Evolutionary conservation across 2,797 vertebrate species (phyloP).

Genomic region (Oreonectes daqikongensis): DNA sequence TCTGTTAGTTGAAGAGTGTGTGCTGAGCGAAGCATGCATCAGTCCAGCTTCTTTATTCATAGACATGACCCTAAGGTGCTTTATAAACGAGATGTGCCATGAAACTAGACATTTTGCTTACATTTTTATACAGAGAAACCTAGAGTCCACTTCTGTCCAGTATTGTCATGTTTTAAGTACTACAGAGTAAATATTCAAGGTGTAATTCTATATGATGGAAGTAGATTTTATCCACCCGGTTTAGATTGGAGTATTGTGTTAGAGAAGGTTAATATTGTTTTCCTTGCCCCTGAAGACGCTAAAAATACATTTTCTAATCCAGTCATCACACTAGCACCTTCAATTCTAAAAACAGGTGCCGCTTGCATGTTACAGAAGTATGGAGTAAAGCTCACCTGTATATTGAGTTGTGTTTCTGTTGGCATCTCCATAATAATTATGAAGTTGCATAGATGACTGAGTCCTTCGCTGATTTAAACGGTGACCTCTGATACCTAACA

Average conservation of each 20-base stretch:
- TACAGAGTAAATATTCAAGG: not conserved
- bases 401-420: conserved; percentile 86
- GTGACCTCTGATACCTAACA: conserved; percentile 91
- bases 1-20: conserved; percentile 27
- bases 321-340: no score
- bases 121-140: not conserved
- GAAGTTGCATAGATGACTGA: conserved; percentile 96
- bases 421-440: conserved; percentile 90
- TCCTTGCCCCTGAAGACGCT: not conserved
- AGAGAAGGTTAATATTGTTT: not conserved
- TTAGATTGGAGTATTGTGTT: not conserved
- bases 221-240: not conserved
- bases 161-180: no score
- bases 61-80: not conserved
- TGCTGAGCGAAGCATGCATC: conserved; percentile 12
- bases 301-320: no score
- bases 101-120: not conserved
- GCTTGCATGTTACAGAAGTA: no score
- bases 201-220: not conserved
- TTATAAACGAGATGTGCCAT: not conserved
- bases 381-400: conserved; percentile 79
- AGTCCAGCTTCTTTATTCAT: conserved; percentile 13
- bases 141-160: no score
- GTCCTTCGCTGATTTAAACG: conserved; percentile 89
- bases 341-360: no score